phyloP scores from a whole-genome alignment of 92 coral and sea anemone species.

The Paragorgia papillata region DNA sequence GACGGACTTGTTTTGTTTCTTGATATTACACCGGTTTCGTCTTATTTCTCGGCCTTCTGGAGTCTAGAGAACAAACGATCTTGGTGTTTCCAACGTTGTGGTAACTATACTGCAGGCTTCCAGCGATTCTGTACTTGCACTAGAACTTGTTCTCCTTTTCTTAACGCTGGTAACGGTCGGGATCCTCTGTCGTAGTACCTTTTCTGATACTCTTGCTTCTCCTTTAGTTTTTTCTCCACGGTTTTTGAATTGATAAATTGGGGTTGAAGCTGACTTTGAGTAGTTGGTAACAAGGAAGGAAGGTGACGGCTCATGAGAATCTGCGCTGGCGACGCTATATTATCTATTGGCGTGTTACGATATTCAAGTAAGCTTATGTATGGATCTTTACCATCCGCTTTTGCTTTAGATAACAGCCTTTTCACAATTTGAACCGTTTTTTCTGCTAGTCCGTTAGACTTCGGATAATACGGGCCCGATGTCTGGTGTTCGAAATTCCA shows the following conservation, averaged over 20 bases:
- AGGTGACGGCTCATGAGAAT: constrained; percentile 47
- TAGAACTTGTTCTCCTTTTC: constrained; percentile 47
- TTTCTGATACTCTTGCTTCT: constrained; percentile 48
- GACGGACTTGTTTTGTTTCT: neutral
- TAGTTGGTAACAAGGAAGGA: constrained; percentile 40
- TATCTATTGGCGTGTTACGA: constrained; percentile 48
- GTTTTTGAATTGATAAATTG: constrained; percentile 14
- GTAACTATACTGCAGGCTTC: constrained; percentile 50
- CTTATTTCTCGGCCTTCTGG: constrained; percentile 44
- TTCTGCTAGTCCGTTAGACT: constrained; percentile 35
- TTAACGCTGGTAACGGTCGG: constrained; percentile 40
- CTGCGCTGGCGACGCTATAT: constrained; percentile 43
- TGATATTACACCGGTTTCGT: no score
- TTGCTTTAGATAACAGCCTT: constrained; percentile 25
- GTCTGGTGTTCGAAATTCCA: constrained; percentile 42
- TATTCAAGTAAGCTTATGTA: constrained; percentile 41
- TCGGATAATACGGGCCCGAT: constrained; percentile 27
- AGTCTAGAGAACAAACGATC: constrained; percentile 49
- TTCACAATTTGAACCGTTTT: constrained; percentile 37
- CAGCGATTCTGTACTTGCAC: constrained; percentile 40
- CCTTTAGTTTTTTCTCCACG: constrained; percentile 3
- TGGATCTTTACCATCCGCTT: constrained; percentile 36
- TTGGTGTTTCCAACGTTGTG: constrained; percentile 31
- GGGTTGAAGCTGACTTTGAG: constrained; percentile 30
- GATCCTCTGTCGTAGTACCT: constrained; percentile 34